Evolutionary conservation across 1,140 invertebrate genomes (phyloP).

Genomic region (Dryas iulia): DNA sequence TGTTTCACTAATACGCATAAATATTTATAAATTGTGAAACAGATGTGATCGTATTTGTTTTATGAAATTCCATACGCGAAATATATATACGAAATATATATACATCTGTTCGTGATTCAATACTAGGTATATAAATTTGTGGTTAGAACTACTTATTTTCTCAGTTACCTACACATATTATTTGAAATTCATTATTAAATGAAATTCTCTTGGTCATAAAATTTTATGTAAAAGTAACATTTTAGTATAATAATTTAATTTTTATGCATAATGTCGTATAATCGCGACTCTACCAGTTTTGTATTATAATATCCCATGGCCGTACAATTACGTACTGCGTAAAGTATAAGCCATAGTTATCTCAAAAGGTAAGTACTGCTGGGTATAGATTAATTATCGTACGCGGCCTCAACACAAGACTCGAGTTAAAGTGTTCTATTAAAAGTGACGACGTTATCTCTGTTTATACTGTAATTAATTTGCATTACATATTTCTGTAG

Average conservation of each 20-base stretch:
- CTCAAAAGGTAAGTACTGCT: not conserved
- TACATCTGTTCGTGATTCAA: not conserved
- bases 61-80: conserved; percentile 12
- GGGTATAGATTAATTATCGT: not conserved
- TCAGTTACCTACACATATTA: not conserved
- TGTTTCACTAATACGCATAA: not conserved
- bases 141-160: not conserved
- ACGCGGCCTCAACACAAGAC: conserved; percentile 1
- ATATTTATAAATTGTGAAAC: not conserved
- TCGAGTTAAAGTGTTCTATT: not conserved
- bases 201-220: too few relatives aligned
- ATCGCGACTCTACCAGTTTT: not conserved
- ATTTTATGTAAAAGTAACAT: too few relatives aligned
- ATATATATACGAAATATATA: not conserved
- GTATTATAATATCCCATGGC: not conserved
- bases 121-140: not conserved
- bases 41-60: conserved; percentile 1
- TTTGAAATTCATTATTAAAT: too few relatives aligned
- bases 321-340: not conserved
- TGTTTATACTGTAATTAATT: not conserved
- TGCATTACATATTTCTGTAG: not conserved
- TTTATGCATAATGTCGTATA: not conserved
- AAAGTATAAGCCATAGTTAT: not conserved
- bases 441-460: not conserved
- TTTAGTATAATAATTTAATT: not conserved